Evolutionary conservation across 1,140 invertebrate genomes (phyloP).

Genomic region (Papilio machaon): DNA sequence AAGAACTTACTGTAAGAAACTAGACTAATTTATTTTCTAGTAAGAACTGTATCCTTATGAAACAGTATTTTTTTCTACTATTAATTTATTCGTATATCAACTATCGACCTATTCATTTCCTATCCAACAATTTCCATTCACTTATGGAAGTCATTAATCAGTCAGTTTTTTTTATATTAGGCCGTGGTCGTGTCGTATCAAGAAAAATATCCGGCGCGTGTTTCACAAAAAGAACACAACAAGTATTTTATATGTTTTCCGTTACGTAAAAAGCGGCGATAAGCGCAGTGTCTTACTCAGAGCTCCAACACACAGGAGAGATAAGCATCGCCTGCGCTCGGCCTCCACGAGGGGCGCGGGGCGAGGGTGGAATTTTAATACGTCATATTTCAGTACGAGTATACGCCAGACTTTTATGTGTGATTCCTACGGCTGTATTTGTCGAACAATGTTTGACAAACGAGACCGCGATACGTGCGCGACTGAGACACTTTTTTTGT

Average conservation of each 20-base stretch:
- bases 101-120: too few relatives aligned
- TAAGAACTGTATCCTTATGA: too few relatives aligned
- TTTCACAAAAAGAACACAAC: conserved; percentile 13
- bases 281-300: conserved; percentile 22
- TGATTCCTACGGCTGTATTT: conserved; percentile 16
- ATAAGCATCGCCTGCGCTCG: not conserved
- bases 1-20: too few relatives aligned
- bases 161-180: not conserved
- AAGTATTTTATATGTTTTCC: conserved; percentile 26
- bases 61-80: too few relatives aligned
- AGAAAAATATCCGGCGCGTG: not conserved
- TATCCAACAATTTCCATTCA: too few relatives aligned
- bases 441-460: conserved; percentile 24
- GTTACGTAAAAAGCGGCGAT: conserved; percentile 22
- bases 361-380: conserved; percentile 18
- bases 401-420: conserved; percentile 24
- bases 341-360: not conserved
- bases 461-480: conserved; percentile 7
- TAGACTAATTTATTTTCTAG: too few relatives aligned
- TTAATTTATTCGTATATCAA: too few relatives aligned
- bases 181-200: not conserved
- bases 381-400: conserved; percentile 7
- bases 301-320: conserved; percentile 4
- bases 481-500: not conserved
- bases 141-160: not conserved